These are phyloP conservation scores for Platysteira castanea DNA, from an alignment of 2,113 vertebrate genomes.

Conservation along the genomic window DNA sequence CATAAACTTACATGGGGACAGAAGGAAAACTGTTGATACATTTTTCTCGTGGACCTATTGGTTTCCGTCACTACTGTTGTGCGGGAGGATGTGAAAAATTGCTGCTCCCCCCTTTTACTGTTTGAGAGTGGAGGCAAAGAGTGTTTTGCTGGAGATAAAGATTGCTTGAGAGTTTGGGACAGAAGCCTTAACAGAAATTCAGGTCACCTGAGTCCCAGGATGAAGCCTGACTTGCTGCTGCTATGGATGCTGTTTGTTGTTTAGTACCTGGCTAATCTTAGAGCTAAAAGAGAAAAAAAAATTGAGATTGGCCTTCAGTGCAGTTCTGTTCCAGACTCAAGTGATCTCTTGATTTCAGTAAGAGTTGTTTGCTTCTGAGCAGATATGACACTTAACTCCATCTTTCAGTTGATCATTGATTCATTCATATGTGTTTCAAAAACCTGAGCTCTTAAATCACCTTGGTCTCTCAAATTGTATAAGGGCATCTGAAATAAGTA, in stretches of 20 bases:
- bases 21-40: not conserved
- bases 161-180: not conserved
- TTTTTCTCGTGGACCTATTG: not conserved
- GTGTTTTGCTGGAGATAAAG: not conserved
- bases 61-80: not conserved
- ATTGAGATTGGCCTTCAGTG: not conserved
- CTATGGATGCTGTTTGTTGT: not conserved
- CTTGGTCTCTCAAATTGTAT: not conserved
- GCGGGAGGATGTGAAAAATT: not conserved
- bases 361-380: not conserved
- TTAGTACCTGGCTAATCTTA: not conserved
- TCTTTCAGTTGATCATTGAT: not conserved
- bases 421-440: not conserved
- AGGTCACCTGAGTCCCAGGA: not conserved
- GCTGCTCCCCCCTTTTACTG: not conserved
- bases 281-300: not conserved
- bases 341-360: not conserved
- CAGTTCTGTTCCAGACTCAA: not conserved
- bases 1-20: not conserved
- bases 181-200: not conserved
- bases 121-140: not conserved
- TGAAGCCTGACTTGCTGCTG: not conserved
- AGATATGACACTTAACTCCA: rapidly evolving
- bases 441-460: not conserved
- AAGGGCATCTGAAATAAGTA: not conserved